Evolutionary conservation across 1,140 invertebrate genomes (phyloP).

Genomic region (Lethocerus indicus): DNA sequence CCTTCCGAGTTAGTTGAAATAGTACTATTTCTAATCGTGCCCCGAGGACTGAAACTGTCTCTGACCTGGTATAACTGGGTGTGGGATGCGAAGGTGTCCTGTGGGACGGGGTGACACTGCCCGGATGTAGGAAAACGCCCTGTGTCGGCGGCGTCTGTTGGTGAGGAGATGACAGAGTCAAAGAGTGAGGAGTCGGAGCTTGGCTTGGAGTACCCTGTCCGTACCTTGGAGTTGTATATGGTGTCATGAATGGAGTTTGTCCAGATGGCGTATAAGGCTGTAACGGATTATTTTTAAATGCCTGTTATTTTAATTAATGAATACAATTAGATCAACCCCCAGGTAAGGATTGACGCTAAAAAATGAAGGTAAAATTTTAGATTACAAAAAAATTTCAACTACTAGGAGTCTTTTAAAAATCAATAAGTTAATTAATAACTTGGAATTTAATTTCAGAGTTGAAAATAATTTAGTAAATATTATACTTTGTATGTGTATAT

Average conservation of each 20-base stretch:
- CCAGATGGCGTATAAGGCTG: conserved; percentile 72
- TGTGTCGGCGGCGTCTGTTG: conserved; percentile 2
- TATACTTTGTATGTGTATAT: too few species aligned
- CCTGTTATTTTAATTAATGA: too few species aligned
- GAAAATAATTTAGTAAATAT: too few species aligned
- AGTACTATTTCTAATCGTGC: neutral
- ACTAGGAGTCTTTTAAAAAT: too few species aligned
- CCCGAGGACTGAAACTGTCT: conserved; percentile 3
- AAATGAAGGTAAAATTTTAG: too few species aligned
- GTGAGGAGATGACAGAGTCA: neutral
- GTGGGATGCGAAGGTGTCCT: conserved; percentile 24
- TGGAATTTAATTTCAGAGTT: too few species aligned
- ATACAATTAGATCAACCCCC: too few species aligned
- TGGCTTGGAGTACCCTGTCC: conserved; percentile 37
- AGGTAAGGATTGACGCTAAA: too few species aligned
- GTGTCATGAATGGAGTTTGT: conserved; percentile 81
- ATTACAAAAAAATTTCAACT: too few species aligned
- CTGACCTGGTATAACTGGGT: conserved; percentile 2
- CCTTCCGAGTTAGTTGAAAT: neutral
- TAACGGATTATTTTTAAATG: conserved; percentile 4
- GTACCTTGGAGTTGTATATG: conserved; percentile 53
- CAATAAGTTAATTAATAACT: too few species aligned
- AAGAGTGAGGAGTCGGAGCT: conserved; percentile 13
- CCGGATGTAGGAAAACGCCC: conserved; percentile 38
- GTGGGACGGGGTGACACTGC: conserved; percentile 29